A percentile compares a stretch with the other conserved stretches of the same genome.
These are phyloP conservation scores for Caradrina kadenii DNA, from an alignment of 2,888 invertebrate genomes.

Conservation along the genomic window DNA sequence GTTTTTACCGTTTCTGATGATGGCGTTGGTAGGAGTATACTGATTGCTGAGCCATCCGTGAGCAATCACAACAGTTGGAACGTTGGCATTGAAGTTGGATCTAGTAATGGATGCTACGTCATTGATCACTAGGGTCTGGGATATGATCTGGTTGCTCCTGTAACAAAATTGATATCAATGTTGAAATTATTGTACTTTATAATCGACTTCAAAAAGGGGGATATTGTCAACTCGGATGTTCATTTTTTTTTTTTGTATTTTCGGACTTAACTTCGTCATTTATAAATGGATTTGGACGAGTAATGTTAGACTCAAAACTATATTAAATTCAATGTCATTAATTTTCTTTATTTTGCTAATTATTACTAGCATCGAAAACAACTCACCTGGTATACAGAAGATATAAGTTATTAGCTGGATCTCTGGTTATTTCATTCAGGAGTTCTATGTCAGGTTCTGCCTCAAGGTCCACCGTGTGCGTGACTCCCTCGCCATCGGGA, in stretches of 20 bases:
- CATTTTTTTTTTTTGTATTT: too few species aligned
- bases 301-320: too few species aligned
- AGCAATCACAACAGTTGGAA: conserved; percentile 67
- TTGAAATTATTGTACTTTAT: neutral
- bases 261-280: too few species aligned
- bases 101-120: conserved; percentile 70
- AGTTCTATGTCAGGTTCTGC: conserved; percentile 67
- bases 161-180: conserved; percentile 38
- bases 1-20: conserved; percentile 73
- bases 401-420: conserved; percentile 71
- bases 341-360: too few species aligned
- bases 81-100: conserved; percentile 73
- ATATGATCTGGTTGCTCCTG: conserved; percentile 71
- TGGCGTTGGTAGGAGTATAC: conserved; percentile 71
- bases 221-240: too few species aligned
- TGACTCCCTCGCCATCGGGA: conserved; percentile 71
- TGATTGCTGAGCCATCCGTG: conserved; percentile 76
- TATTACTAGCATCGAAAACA: neutral
- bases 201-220: too few species aligned
- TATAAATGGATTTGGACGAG: too few species aligned
- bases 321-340: too few species aligned
- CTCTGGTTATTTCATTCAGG: conserved; percentile 68
- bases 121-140: conserved; percentile 71
- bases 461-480: conserved; percentile 72
- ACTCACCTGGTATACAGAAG: conserved; percentile 71